Base-by-base conservation (phyloP, 2,113 vertebrate genomes). In the Hippocampus zosterae region DNA sequence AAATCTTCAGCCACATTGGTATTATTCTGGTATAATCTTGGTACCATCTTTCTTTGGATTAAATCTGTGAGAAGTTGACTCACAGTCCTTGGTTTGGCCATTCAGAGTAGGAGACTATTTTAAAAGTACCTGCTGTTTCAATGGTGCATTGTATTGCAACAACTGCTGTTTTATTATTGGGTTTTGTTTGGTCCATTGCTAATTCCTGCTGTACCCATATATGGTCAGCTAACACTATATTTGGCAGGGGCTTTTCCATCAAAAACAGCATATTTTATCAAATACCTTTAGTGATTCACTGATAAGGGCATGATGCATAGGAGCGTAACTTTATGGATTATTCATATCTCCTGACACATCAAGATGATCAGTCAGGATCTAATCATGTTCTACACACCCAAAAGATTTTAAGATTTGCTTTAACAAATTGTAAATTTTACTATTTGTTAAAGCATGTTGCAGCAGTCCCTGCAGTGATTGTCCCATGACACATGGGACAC, bases 371-470 rank as follows among this genome's bases (percentile, higher is more conserved):
- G 41, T 46, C n/a, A 18, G 40, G 19, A 25, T 65, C 41, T 46
- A 65, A 65, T 65, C 18, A 65, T 65, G 21, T 63, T 63, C 10
- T 42, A n/a, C 37, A 42, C 56, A 62, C 60, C 15, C 33, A 40
- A 40, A 62, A 40, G 60, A 0, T 21, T 62, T 41, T 21, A 62
- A 64, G n/a, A 44, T 65, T 65, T 41, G 62, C 8, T 65, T 65
- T 65, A 6, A 65, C n/a, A 65, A 65, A 46, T 16, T 46, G n/a
- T 44, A 46, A 23, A 65, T 27, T 65, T 42, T 21, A 19, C 61
- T n/a, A n/a, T n/a, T n/a, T n/a, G n/a, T n/a, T n/a, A n/a, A n/a
- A 42, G 37, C 61, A 41, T 63, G 61, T 23, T 23, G 37, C 19
- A 41, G 61, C 37, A 41, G 33, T 33, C 16, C 18, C 21, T 5